Conservation (phyloP, 2,113 vertebrate genomes). For the Toxotes chatareus region DNA sequence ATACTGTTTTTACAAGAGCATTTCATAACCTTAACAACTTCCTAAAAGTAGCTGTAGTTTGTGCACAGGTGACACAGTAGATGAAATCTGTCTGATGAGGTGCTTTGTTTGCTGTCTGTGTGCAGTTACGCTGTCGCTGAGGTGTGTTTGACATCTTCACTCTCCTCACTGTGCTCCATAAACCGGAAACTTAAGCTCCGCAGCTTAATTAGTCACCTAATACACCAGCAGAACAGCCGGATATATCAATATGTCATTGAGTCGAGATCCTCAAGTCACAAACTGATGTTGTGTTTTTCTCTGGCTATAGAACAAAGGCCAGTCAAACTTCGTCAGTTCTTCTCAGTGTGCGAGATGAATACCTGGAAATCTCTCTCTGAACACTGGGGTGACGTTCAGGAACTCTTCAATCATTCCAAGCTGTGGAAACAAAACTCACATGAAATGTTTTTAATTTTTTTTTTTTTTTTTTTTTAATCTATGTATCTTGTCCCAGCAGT, state of each 20-base stretch:
- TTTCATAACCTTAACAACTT: neutral
- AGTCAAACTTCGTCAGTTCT: slow-evolving; percentile 5
- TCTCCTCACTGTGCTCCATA: neutral
- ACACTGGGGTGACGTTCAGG: slow-evolving; percentile 52
- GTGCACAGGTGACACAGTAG: neutral
- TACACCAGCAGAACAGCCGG: slow-evolving; percentile 43
- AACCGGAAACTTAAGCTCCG: slow-evolving; percentile 26
- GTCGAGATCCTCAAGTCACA: slow-evolving; percentile 43
- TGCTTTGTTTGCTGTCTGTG: slow-evolving; percentile 12
- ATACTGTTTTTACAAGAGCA: neutral
- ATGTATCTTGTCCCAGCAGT: neutral
- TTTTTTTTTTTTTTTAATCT: neutral
- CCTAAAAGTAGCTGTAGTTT: neutral
- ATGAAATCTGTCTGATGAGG: slow-evolving; percentile 11
- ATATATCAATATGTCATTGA: slow-evolving; percentile 49
- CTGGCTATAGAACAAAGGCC: slow-evolving; percentile 64
- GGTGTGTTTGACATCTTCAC: slow-evolving; percentile 23
- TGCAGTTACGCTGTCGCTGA: neutral
- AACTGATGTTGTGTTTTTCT: slow-evolving; percentile 33
- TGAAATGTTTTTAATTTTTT: slow-evolving; percentile 22
- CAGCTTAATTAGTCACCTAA: slow-evolving; percentile 51
- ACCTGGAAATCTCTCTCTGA: slow-evolving; percentile 65
- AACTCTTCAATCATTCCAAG: slow-evolving; percentile 45
- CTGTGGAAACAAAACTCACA: slow-evolving; percentile 16
- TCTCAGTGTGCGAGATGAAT: slow-evolving; percentile 49